Evolutionary conservation across 2,888 invertebrate species (phyloP).

Genomic region (Calephelis perditalis): DNA sequence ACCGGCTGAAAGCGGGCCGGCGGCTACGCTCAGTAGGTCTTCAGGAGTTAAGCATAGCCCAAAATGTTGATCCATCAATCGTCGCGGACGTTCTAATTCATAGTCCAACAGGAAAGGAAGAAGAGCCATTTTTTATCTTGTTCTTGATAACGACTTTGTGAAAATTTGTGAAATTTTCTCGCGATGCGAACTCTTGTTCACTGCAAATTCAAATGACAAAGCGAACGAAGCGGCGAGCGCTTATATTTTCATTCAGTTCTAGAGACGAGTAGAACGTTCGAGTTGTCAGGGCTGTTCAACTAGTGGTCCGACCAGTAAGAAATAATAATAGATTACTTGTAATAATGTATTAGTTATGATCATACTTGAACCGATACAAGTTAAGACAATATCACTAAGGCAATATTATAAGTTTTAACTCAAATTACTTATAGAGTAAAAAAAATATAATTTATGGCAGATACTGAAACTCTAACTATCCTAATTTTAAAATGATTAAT

Average conservation of each 20-base stretch:
- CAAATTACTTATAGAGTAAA: too few species aligned
- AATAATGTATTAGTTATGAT: too few species aligned
- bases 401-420: too few species aligned
- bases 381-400: too few species aligned
- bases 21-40: slow-evolving; percentile 51
- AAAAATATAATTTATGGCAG: too few species aligned
- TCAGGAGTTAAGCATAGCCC: slow-evolving; percentile 70
- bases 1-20: slow-evolving; percentile 28
- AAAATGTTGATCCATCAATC: slow-evolving; percentile 74
- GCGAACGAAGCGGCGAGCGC: neutral
- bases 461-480: too few species aligned
- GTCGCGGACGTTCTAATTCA: too few species aligned
- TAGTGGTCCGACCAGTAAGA: slow-evolving; percentile 13
- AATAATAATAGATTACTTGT: too few species aligned
- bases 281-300: slow-evolving; percentile 12
- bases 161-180: slow-evolving; percentile 17
- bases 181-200: slow-evolving; percentile 5
- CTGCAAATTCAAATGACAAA: neutral
- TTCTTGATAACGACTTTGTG: slow-evolving; percentile 3
- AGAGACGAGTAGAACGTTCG: slow-evolving; percentile 15
- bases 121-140: slow-evolving; percentile 56
- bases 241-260: slow-evolving; percentile 15
- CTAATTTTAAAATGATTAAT: too few species aligned
- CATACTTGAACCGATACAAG: too few species aligned
- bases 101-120: slow-evolving; percentile 64